Evolutionary conservation across 2,797 vertebrate genomes (phyloP), one percentile per base, ranked within the genome.

Genomic region (Microchirus variegatus): DNA sequence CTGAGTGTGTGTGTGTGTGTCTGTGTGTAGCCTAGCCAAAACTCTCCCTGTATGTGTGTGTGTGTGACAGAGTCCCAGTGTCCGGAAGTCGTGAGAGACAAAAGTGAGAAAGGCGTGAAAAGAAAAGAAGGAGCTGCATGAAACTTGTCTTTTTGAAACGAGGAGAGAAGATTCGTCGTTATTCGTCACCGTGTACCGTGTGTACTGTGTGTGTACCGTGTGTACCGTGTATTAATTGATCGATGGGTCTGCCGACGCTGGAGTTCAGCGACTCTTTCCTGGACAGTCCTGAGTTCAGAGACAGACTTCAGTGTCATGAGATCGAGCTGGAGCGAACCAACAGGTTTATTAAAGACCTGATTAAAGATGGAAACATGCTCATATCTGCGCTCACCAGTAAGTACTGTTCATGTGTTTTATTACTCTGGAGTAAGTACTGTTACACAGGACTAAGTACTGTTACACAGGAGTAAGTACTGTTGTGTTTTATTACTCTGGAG

Each of bases 181-280:
- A 12, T 11, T 41, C 14, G 40, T 41, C 14, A 12, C 40, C 14
- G 40, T 41, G 11, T 14, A 41, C 40, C 44, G 44, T 3, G 16
- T 3, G 44, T 10, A 0, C 13, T 41, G 11, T 41, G 14, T 44
- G 44, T 45, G 17, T 45, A 22, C 22, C 22, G n/a, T 17, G 44
- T 17, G 15, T 22, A 2, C 67, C 18, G 59, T 44, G 61, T 49
- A 18, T 65, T 51, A 2, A 45, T 64, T 41, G 19, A 69, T 53
- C 81, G 74, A 98, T 98, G 97, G 97, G 96, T 90, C 90, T 98
- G 52, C 97, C 97, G 63, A 96, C 97, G 62, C 85, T 98, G 92
- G 97, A 98, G 92, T 98, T 98, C 87, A 98, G 96, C 53, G 97
- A 98, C 62, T 98, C 96, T 63, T 95, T 95, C 79, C 85, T 98